Evolutionary conservation across 2,888 invertebrate species (phyloP), one percentile per base, ranked within the genome.

Genomic region (Spodoptera littoralis): DNA sequence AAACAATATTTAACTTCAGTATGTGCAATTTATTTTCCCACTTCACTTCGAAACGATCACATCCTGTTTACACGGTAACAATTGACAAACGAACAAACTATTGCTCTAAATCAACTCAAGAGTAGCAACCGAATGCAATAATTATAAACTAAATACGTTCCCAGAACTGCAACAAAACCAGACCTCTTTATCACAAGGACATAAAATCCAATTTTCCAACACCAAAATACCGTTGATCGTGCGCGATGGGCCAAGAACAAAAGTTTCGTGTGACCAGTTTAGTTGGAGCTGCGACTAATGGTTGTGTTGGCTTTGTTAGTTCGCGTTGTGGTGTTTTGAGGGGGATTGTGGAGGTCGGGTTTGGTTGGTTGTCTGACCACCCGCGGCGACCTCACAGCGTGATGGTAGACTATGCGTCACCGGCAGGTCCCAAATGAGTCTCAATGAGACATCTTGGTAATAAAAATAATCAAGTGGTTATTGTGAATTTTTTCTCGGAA

Each of bases 351-450:
- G 9, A 71, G 86, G 58, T 84, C 86, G 57, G 22, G 65, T 66
- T 79, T 63, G 22, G 58, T 4, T 87, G 88, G 91, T 78, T 60
- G 46, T 54, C 53, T 78, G 90, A 80, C 91, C 91, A 90, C 92
- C 92, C 92, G 92, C 81, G 65, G 90, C 75, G 91, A 84, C 85
- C 86, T 79, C 89, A 73, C 79, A 76, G 79, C 79, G n/a, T 77
- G 79, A 71, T 52, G 56, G 66, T 60, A 82, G 87, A 83, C 84
- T 70, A 61, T 90, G 89, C 90, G 84, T 91, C 91, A 91, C 86
- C 80, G 76, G 71, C 82, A 79, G 82, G 79, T 72, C 79, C 73
- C 73, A 69, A 73, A 77, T 81, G 81, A 79, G 76, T 79, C 77
- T 78, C 72, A 78, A 81, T 82, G 83, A 87, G 83, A 86, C 82